Conservation (phyloP, 2,113 vertebrate genomes). For the Sardina pilchardus region DNA sequence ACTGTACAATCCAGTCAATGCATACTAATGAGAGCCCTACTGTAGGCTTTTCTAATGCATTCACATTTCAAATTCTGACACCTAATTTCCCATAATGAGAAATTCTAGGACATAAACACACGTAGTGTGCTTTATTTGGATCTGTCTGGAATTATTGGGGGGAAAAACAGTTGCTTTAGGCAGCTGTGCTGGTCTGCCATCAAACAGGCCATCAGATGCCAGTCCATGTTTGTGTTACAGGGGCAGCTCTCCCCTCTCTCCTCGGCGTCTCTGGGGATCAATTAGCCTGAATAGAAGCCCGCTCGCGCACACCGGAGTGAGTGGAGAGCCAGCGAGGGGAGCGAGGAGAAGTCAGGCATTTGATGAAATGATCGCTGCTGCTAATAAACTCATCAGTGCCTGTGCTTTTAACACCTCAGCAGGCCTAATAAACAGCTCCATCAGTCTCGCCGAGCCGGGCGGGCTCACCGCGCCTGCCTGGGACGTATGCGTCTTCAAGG, state of each 20-base stretch:
- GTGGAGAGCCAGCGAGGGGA: not conserved
- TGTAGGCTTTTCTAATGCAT: not conserved
- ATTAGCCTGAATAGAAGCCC: not conserved
- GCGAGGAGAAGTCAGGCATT: constrained; percentile 27
- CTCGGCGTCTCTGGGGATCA: constrained; percentile 15
- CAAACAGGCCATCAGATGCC: constrained; percentile 4
- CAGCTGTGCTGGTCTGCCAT: not conserved
- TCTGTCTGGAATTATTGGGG: no score
- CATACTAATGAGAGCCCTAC: no score
- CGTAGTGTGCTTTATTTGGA: no score
- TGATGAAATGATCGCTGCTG: constrained; percentile 40
- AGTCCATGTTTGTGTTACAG: not conserved
- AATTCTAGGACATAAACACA: not conserved
- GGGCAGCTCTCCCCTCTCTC: not conserved
- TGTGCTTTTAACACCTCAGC: constrained; percentile 37
- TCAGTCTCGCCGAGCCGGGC: constrained; percentile 36
- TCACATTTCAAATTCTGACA: not conserved
- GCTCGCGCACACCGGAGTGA: not conserved
- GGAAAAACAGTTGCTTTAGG: no score
- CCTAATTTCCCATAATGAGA: not conserved
- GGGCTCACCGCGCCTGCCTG: not conserved
- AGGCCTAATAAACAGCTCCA: constrained; percentile 48
- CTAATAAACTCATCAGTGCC: constrained; percentile 47
- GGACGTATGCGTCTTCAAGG: not conserved
- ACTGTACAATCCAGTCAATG: no score